phyloP scores from a whole-genome alignment of 2,888 invertebrate genomes.

The Meganola albula region DNA sequence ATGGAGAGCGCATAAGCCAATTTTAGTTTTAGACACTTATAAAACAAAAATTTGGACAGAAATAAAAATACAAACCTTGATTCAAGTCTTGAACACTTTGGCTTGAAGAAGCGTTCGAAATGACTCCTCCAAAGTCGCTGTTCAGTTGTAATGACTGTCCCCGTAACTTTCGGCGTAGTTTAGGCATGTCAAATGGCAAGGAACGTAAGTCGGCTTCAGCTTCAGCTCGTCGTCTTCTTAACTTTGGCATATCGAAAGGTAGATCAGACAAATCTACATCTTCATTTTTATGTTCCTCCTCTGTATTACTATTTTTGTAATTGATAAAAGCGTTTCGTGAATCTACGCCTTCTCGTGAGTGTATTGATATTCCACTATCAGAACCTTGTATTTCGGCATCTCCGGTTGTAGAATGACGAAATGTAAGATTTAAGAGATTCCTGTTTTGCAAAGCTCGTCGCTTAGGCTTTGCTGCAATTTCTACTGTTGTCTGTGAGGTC shows the following conservation, averaged over 20 bases:
- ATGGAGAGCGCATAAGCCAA: conserved; percentile 8
- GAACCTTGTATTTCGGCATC: conserved; percentile 90
- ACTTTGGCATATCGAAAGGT: conserved; percentile 94
- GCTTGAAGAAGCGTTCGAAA: conserved; percentile 89
- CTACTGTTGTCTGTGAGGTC: conserved; percentile 66
- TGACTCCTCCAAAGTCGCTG: conserved; percentile 81
- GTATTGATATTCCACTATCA: conserved; percentile 92
- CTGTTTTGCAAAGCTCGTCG: conserved; percentile 86
- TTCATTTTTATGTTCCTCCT: conserved; percentile 68
- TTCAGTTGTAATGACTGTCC: conserved; percentile 80
- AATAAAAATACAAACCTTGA: conserved; percentile 73
- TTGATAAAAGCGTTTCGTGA: conserved; percentile 79
- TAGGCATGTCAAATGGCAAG: conserved; percentile 95
- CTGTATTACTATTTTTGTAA: conserved; percentile 78
- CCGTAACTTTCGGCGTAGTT: conserved; percentile 85
- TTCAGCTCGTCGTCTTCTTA: conserved; percentile 83
- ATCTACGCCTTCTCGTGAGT: conserved; percentile 88
- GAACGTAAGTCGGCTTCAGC: conserved; percentile 89
- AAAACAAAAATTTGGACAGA: too few relatives aligned
- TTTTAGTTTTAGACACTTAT: background rate
- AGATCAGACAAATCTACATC: conserved; percentile 86
- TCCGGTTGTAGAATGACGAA: conserved; percentile 80
- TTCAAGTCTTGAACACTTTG: conserved; percentile 87
- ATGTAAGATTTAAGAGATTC: conserved; percentile 82
- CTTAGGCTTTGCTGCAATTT: conserved; percentile 77